phyloP scores from a whole-genome alignment of 1,140 invertebrate genomes.

The Aleiodes sp. region DNA sequence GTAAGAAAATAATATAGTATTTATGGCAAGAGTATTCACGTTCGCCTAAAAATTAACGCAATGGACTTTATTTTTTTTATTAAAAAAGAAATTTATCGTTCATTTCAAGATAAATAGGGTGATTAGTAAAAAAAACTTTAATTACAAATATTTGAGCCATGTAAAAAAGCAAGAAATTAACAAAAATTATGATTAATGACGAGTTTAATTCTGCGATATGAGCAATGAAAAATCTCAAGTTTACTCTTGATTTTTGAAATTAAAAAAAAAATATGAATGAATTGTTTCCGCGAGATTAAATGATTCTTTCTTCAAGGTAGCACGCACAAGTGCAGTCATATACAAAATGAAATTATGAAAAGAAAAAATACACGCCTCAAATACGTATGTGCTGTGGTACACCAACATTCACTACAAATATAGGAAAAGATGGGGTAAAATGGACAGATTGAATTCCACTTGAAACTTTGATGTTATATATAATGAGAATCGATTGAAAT shows the following conservation, averaged over 20 bases:
- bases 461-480: no score
- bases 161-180: constrained; percentile 14
- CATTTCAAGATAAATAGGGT: neutral
- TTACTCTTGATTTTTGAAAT: neutral
- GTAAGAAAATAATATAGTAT: constrained; percentile 7
- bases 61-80: neutral
- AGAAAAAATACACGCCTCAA: neutral
- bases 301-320: neutral
- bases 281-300: neutral
- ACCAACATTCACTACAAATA: constrained; percentile 48
- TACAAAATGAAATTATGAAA: neutral
- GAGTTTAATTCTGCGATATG: neutral
- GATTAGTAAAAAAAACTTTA: neutral
- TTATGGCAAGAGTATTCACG: constrained; percentile 39
- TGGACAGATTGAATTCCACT: no score
- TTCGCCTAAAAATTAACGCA: neutral
- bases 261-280: neutral
- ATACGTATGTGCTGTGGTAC: constrained; percentile 38
- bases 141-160: constrained; percentile 20
- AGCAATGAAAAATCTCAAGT: neutral
- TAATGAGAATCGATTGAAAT: no score
- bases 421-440: no score
- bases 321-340: neutral
- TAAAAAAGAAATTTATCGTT: no score
- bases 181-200: constrained; percentile 9